These are phyloP conservation scores for Macaria notata DNA, from an alignment of 2,888 invertebrate species.

Conservation along the genomic window DNA sequence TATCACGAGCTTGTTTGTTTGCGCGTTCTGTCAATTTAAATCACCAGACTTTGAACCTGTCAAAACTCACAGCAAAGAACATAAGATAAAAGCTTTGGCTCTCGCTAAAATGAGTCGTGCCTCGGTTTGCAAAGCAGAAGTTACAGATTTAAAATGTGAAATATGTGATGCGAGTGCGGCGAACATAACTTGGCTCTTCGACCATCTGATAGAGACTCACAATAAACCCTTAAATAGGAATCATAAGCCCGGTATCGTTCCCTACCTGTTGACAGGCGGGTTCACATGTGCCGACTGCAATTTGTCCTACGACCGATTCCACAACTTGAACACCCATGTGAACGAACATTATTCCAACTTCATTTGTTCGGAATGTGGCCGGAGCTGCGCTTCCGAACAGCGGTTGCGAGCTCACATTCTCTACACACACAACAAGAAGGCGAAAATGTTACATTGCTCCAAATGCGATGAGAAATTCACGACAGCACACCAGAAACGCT, in stretches of 20 bases:
- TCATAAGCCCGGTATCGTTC: conserved; percentile 55
- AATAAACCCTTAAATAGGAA: conserved; percentile 50
- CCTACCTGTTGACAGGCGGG: conserved; percentile 51
- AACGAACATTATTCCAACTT: conserved; percentile 65
- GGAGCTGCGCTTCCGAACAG: conserved; percentile 33
- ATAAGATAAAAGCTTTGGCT: background rate
- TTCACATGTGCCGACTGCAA: conserved; percentile 56
- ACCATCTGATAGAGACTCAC: conserved; percentile 54
- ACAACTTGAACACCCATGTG: conserved; percentile 62
- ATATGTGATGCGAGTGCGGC: conserved; percentile 47
- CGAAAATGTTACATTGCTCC: conserved; percentile 4
- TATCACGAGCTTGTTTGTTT: conserved; percentile 57
- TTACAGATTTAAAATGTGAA: conserved; percentile 55
- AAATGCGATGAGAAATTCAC: conserved; percentile 47
- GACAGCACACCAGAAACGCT: conserved; percentile 45
- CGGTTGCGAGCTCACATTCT: background rate
- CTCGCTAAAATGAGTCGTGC: background rate
- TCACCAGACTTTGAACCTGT: conserved; percentile 55
- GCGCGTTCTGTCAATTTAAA: conserved; percentile 55
- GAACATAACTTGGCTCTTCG: conserved; percentile 48
- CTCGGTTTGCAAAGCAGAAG: conserved; percentile 54
- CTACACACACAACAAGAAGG: conserved; percentile 1
- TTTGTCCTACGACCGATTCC: conserved; percentile 55
- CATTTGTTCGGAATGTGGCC: conserved; percentile 66
- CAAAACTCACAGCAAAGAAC: conserved; percentile 3